A percentile compares a stretch with the other conserved stretches of the same genome.
These are phyloP conservation scores for Hippoglossus hippoglossus DNA, from an alignment of 2,797 vertebrate species.

Conservation along the genomic window DNA sequence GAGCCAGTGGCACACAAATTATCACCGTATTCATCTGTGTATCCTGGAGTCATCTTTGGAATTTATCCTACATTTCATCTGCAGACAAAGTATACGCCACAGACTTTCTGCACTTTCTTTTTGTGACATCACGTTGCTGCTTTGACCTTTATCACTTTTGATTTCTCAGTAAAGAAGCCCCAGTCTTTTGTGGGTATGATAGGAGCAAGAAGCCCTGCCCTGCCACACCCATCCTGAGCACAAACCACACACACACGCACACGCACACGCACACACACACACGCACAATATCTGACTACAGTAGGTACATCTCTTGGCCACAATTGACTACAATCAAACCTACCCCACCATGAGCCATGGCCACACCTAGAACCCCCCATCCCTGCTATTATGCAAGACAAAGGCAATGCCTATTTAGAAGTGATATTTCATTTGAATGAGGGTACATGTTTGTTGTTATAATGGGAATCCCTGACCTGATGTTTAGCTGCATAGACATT, in stretches of 20 bases:
- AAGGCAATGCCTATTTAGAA: not conserved
- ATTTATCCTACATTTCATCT: not conserved
- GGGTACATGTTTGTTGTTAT: constrained; percentile 6
- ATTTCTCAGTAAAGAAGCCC: constrained; percentile 38
- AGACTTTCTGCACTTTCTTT: not conserved
- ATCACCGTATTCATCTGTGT: no score
- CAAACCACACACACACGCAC: constrained; percentile 45
- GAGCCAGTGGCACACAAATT: no score
- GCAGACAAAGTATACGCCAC: not conserved
- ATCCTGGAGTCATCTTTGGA: no score
- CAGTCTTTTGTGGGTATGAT: constrained; percentile 53
- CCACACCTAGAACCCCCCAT: constrained; percentile 30
- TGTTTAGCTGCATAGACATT: constrained; percentile 5
- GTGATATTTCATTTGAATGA: constrained; percentile 4
- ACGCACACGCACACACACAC: constrained; percentile 45
- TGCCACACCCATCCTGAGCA: constrained; percentile 66
- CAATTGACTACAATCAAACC: constrained; percentile 48
- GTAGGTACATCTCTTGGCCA: constrained; percentile 31
- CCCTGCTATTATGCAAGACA: constrained; percentile 19
- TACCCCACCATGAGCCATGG: constrained; percentile 12
- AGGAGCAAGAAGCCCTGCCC: constrained; percentile 49
- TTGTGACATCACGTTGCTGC: constrained; percentile 8
- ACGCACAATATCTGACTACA: constrained; percentile 49
- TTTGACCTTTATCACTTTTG: constrained; percentile 42
- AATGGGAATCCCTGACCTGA: constrained; percentile 20